Conservation (phyloP, 2,113 vertebrate species). For the Corythaixoides concolor region DNA sequence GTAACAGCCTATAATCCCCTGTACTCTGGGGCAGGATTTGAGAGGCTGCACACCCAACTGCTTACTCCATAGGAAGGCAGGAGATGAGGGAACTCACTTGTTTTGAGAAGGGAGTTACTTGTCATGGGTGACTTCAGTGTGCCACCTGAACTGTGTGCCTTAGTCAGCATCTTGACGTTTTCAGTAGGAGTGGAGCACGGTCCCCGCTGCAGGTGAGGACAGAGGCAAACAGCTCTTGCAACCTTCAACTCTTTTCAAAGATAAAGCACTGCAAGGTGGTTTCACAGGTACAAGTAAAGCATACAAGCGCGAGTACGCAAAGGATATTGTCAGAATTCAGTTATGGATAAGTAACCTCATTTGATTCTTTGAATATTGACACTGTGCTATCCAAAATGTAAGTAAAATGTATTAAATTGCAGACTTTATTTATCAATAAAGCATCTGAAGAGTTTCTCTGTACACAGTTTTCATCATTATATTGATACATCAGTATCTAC, state of each 20-base stretch:
- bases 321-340: not conserved
- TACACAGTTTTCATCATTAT: not conserved
- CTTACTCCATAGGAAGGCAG: not conserved
- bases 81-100: not conserved
- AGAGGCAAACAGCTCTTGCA: not conserved
- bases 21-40: not conserved
- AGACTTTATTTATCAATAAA: not conserved
- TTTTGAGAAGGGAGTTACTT: not conserved
- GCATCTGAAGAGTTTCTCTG: not conserved
- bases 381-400: not conserved
- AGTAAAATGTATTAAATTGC: not conserved
- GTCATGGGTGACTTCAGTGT: accelerated
- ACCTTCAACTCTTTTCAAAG: accelerated
- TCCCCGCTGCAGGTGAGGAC: not conserved
- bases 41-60: not conserved
- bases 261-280: not conserved
- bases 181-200: accelerated
- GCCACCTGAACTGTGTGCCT: accelerated
- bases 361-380: not conserved
- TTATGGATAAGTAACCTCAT: not conserved
- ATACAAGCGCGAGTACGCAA: accelerated
- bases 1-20: no score
- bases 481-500: not conserved
- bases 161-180: not conserved
- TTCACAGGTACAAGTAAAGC: not conserved